Evolutionary conservation across 2,113 vertebrate species (phyloP), one percentile per base, ranked within the genome.

Genomic region (Varanus komodoensis): DNA sequence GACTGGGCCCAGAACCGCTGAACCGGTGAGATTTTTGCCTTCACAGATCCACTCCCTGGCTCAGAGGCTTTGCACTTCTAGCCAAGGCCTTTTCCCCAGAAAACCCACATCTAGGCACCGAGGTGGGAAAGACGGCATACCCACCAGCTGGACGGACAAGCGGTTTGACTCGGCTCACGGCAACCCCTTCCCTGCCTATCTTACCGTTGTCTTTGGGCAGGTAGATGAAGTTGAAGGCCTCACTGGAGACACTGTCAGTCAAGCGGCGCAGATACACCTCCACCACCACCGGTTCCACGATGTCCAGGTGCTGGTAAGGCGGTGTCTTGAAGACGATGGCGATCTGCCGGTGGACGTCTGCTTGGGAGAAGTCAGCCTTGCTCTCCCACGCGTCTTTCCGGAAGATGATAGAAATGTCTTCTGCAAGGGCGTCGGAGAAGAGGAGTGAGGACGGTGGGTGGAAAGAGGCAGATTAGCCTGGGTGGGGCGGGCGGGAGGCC

Each of bases 261-360:
- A 98, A 96, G 5, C 98, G 97, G 11, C 98, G 98, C 44, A 99
- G 96, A 89, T 92, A 94, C 0, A 99, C 97, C 0, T 93, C 96
- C 74, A 99, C 99, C 0, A 97, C 97, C 3, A 98, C 97, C 0
- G 98, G 98, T 48, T 98, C 97, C 0, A 44, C 69, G 74, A 99
- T 95, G 90, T 98, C 97, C 93, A 98, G 97, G 93, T 99, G 98
- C 94, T 97, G 97, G 57, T 98, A 99, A 0, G 98, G 98, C 0
- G 98, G 98, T 0, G 98, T 98, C 95, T 98, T 98, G 91, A 99
- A 98, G 74, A 99, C 98, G 0, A 99, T 98, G 94, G 98, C 98
- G 0, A 99, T 98, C 96, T 99, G 99, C 38, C 98, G 97, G 93
- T 99, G 99, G 29, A 99, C 98, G 0, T 99, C 99, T 0, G 98